Percentiles rank a stretch among this genome's conserved stretches.
Evolutionary conservation across 2,888 invertebrate genomes (phyloP).

Genomic region (Augiades crinisus): DNA sequence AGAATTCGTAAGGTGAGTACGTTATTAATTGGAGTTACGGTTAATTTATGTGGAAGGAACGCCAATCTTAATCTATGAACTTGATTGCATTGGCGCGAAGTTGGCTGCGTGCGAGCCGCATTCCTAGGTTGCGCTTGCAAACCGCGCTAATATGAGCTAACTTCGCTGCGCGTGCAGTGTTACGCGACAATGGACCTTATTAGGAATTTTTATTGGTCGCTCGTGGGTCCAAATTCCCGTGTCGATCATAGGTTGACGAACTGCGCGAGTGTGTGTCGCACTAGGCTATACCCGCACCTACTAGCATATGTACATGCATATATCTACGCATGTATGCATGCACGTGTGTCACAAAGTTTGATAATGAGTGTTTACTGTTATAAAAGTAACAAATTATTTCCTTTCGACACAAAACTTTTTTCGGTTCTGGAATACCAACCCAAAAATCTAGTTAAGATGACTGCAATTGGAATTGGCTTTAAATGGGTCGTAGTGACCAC

Average conservation of each 20-base stretch:
- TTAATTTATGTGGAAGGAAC: conserved; percentile 50
- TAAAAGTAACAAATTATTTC: no score
- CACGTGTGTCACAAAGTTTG: no score
- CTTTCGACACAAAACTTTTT: no score
- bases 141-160: conserved; percentile 52
- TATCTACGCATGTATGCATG: no score
- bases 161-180: conserved; percentile 39
- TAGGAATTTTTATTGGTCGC: conserved; percentile 33
- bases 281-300: no score
- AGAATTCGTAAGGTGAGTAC: conserved; percentile 55
- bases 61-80: conserved; percentile 80
- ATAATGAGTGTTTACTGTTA: no score
- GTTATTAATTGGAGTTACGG: conserved; percentile 37
- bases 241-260: conserved; percentile 59
- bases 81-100: conserved; percentile 68
- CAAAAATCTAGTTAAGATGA: no score
- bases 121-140: conserved; percentile 65
- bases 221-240: conserved; percentile 40
- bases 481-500: no score
- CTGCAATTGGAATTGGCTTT: no score
- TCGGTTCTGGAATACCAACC: no score
- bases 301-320: no score
- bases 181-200: conserved; percentile 39
- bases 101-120: conserved; percentile 56
- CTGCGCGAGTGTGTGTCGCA: conserved; percentile 25